These are phyloP conservation scores for Chloropsis hardwickii DNA, from an alignment of 2,113 vertebrate genomes.

Conservation along the genomic window DNA sequence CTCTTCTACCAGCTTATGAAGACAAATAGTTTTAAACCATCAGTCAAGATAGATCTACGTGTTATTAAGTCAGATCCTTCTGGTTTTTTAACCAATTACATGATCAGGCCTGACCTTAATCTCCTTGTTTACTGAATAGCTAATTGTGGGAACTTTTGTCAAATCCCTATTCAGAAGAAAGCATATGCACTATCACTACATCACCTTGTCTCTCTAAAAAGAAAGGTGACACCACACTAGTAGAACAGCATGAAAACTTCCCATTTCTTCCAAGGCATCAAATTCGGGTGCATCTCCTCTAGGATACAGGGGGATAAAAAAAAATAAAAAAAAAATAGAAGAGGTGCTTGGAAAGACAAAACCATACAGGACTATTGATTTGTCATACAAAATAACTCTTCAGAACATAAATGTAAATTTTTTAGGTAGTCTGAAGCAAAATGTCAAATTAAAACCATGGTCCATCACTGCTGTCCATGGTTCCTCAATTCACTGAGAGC, in stretches of 20 bases:
- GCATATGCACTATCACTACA: neutral
- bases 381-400: neutral
- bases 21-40: neutral
- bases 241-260: neutral
- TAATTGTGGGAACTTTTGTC: neutral
- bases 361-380: neutral
- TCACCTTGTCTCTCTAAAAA: neutral
- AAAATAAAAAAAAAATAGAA: neutral
- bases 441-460: neutral
- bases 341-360: neutral
- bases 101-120: neutral
- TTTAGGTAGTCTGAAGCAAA: neutral
- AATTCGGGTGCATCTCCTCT: neutral
- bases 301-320: neutral
- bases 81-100: neutral
- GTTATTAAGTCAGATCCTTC: neutral
- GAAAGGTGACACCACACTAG: neutral
- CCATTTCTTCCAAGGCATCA: neutral
- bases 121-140: neutral
- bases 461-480: neutral
- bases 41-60: neutral
- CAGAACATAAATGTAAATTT: neutral
- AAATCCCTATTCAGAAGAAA: neutral
- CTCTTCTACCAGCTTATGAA: neutral
- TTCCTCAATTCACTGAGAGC: neutral